Conservation (phyloP, 2,888 invertebrate genomes). For the Dryococelus australis region DNA sequence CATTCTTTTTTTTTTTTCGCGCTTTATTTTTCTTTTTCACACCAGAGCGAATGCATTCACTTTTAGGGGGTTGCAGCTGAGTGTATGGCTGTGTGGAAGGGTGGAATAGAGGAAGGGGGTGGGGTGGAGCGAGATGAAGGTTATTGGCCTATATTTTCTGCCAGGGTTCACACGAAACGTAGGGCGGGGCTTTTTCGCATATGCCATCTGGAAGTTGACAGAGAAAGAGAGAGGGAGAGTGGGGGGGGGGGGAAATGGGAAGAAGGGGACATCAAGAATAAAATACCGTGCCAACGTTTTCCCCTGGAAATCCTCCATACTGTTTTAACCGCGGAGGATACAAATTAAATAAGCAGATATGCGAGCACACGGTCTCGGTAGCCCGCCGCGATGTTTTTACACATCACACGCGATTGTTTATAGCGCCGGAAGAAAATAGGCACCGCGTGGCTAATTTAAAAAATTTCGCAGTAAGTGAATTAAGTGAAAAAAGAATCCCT, state of each 20-base stretch:
- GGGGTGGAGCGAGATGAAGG: not conserved
- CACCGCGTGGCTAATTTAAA: not conserved
- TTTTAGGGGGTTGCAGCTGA: not conserved
- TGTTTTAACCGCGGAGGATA: not conserved
- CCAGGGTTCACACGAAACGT: not conserved
- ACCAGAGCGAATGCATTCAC: constrained; percentile 10
- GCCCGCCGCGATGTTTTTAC: not conserved
- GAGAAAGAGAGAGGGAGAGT: not conserved
- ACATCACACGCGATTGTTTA: not conserved
- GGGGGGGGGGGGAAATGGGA: not conserved
- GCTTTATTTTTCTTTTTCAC: not conserved
- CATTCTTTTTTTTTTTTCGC: too few relatives aligned
- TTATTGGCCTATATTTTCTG: constrained; percentile 16
- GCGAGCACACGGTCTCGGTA: not conserved
- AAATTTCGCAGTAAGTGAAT: too few relatives aligned
- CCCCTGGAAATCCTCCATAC: not conserved
- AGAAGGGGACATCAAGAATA: not conserved
- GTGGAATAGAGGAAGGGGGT: not conserved
- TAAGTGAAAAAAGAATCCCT: too few relatives aligned
- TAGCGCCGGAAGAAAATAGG: not conserved
- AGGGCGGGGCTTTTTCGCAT: not conserved
- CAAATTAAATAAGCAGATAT: constrained; percentile 8
- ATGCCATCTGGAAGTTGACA: not conserved
- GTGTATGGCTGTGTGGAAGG: not conserved
- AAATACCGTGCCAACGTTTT: not conserved